phyloP scores from a whole-genome alignment of 2,797 vertebrate species.

The Scleropages formosus region DNA sequence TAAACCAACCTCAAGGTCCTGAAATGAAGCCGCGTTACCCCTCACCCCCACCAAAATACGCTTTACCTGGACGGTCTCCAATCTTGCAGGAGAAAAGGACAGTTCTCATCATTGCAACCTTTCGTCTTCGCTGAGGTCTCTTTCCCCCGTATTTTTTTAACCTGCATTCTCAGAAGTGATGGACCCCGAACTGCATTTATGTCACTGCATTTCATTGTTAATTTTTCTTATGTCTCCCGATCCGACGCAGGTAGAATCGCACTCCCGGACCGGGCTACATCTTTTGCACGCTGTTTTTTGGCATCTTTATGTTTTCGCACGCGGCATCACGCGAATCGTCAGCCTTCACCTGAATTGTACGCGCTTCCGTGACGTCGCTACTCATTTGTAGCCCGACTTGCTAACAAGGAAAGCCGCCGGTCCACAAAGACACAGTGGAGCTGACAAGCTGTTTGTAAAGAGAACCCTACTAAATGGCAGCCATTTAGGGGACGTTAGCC shows the following conservation, averaged over 20 bases:
- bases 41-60: background rate
- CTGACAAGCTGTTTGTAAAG: background rate
- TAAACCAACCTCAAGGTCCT: constrained; percentile 39
- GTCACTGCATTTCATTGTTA: background rate
- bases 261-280: background rate
- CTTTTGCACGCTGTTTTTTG: background rate
- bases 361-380: background rate
- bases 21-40: constrained; percentile 4
- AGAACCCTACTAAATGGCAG: background rate
- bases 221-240: too few relatives aligned
- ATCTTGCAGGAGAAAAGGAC: background rate
- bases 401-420: constrained; percentile 7
- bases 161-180: too few relatives aligned
- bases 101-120: background rate
- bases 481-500: constrained; percentile 27
- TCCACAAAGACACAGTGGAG: background rate
- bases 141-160: background rate
- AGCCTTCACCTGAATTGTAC: background rate
- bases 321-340: background rate
- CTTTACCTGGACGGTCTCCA: background rate
- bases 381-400: background rate
- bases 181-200: too few relatives aligned
- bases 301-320: background rate
- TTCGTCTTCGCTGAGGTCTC: background rate
- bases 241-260: background rate